These are phyloP conservation scores for Eupithecia subumbrata DNA, from an alignment of 2,888 invertebrate genomes.

Conservation along the genomic window DNA sequence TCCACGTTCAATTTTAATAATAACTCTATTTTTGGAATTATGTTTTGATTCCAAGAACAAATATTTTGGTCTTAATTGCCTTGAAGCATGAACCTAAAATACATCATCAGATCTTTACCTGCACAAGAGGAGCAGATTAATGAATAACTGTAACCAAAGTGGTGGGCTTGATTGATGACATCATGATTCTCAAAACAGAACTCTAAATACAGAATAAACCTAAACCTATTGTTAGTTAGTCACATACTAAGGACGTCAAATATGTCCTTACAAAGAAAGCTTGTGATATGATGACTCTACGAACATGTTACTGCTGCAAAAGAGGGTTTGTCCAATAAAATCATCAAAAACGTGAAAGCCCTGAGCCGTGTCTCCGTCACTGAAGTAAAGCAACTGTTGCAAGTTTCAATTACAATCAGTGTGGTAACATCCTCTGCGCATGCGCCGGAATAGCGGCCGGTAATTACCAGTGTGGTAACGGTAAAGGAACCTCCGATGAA, in stretches of 20 bases:
- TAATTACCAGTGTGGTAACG: constrained; percentile 41
- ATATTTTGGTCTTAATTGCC: not conserved
- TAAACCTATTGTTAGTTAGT: too few species aligned
- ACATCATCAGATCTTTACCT: not conserved
- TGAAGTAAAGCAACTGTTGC: constrained; percentile 49
- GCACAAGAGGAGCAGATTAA: not conserved
- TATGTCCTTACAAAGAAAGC: not conserved
- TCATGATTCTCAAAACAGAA: not conserved
- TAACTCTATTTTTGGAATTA: not conserved
- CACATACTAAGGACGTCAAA: not conserved
- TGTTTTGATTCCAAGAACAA: not conserved
- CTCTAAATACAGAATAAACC: not conserved
- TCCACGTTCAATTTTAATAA: not conserved
- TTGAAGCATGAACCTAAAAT: not conserved
- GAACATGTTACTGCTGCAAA: not conserved
- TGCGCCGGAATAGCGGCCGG: constrained; percentile 39
- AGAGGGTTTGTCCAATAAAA: not conserved
- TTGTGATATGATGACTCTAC: not conserved
- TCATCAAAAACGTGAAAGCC: not conserved
- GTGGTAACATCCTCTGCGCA: constrained; percentile 61
- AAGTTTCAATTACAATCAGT: constrained; percentile 65
- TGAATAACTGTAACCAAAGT: not conserved
- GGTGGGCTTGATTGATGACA: not conserved
- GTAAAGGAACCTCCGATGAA: constrained; percentile 32
- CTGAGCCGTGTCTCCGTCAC: constrained; percentile 9